Evolutionary conservation across 2,113 vertebrate species (phyloP).

Genomic region (Neotoma lepida): DNA sequence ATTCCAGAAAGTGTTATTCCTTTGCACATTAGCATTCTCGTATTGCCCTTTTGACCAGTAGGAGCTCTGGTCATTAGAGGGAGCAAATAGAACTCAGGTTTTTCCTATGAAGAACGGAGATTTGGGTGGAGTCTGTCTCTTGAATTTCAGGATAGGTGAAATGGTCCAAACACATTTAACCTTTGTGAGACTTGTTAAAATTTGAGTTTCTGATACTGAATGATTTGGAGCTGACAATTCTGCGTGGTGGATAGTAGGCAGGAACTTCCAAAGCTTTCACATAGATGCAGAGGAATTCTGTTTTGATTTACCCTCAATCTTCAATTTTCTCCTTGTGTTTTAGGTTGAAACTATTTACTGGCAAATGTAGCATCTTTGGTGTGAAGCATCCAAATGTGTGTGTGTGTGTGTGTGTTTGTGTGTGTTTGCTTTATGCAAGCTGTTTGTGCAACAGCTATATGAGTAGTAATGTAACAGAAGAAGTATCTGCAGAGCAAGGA

Average conservation of each 20-base stretch:
- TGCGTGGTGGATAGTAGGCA: background rate
- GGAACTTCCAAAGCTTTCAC: background rate
- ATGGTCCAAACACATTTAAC: background rate
- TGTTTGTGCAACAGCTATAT: conserved; percentile 7
- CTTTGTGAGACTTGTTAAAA: background rate
- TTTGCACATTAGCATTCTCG: conserved; percentile 1
- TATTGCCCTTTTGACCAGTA: background rate
- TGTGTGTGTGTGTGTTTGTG: background rate
- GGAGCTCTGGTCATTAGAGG: background rate
- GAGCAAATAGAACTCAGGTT: conserved; percentile 14
- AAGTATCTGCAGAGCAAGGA: conserved; percentile 40
- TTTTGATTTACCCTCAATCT: conserved; percentile 36
- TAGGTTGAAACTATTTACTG: background rate
- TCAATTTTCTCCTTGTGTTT: conserved; percentile 5
- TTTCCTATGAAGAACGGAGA: conserved; percentile 12
- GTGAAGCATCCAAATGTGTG: background rate
- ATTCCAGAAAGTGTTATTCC: conserved; percentile 31
- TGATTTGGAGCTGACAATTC: conserved; percentile 19
- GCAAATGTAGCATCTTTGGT: conserved; percentile 33
- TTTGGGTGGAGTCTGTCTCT: background rate
- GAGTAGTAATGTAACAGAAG: background rate
- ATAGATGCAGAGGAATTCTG: background rate
- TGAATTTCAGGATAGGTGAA: background rate
- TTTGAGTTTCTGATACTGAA: conserved; percentile 44
- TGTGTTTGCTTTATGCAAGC: background rate